Evolutionary conservation across 1,140 invertebrate genomes (phyloP).

Genomic region (Drosophila sp.): DNA sequence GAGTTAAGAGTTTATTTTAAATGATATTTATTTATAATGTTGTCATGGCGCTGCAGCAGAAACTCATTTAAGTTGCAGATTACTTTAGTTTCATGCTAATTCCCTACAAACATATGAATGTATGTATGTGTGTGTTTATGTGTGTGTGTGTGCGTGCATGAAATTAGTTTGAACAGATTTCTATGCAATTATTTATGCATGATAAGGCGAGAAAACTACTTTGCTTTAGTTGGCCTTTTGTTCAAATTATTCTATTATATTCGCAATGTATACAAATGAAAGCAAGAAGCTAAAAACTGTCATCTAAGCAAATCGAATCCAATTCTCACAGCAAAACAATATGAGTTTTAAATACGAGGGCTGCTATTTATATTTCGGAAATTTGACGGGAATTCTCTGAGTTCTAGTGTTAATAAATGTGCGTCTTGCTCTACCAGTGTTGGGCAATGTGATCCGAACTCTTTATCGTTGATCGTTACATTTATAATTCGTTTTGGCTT

Average conservation of each 20-base stretch:
- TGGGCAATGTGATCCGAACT: no score
- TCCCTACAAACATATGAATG: neutral
- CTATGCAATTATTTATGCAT: conserved; percentile 30
- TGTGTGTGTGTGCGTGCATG: conserved; percentile 45
- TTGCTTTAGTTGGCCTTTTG: neutral
- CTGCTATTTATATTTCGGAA: no score
- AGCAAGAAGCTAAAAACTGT: conserved; percentile 5
- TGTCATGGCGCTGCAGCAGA: conserved; percentile 38
- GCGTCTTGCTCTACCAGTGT: no score
- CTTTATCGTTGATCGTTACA: no score
- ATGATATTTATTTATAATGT: conserved; percentile 79
- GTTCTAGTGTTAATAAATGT: no score
- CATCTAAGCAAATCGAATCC: neutral
- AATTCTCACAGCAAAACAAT: conserved; percentile 34
- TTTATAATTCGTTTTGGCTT: no score
- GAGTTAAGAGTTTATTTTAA: conserved; percentile 75
- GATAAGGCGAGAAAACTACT: conserved; percentile 24
- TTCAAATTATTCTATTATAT: neutral
- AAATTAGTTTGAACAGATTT: conserved; percentile 50
- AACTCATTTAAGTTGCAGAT: conserved; percentile 78
- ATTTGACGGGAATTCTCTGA: no score
- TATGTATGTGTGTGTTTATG: neutral
- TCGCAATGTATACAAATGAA: neutral
- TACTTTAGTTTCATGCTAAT: conserved; percentile 54
- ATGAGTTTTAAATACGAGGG: no score